Evolutionary conservation across 2,797 vertebrate genomes (phyloP).

Genomic region (Tenualosa thibaudeaui): DNA sequence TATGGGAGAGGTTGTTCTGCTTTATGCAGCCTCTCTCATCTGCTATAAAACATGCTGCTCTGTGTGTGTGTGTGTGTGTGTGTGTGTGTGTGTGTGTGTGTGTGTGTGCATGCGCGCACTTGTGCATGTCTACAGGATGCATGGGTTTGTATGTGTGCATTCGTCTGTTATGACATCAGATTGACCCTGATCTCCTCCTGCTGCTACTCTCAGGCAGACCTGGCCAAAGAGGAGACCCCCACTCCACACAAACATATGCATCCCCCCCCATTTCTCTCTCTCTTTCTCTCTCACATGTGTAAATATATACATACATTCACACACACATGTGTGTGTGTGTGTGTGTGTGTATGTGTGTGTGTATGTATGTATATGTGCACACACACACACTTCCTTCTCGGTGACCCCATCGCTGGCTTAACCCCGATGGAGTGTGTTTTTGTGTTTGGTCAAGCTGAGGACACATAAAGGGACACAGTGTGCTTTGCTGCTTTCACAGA

Average conservation of each 20-base stretch:
- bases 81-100: background rate
- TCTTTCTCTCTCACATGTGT: background rate
- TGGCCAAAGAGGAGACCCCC: background rate
- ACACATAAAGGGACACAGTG: background rate
- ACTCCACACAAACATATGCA: background rate
- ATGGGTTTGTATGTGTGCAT: conserved; percentile 6
- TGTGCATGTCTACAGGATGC: background rate
- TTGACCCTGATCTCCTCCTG: conserved; percentile 13
- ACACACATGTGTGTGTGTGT: background rate
- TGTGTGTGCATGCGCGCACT: background rate
- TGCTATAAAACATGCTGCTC: background rate
- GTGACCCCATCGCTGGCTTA: background rate
- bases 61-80: background rate
- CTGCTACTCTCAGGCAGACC: background rate
- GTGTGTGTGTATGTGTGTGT: too few relatives aligned
- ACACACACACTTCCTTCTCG: background rate
- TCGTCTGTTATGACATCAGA: background rate
- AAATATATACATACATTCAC: background rate
- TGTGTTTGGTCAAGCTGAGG: conserved; percentile 2
- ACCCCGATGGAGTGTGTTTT: conserved; percentile 16
- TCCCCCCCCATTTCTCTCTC: background rate
- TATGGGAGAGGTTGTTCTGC: conserved; percentile 9
- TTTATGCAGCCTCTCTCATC: background rate
- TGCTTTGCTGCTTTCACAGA: background rate
- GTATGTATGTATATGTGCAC: background rate